Conservation (phyloP, 2,797 vertebrate genomes). For the Syngnathus acus region DNA sequence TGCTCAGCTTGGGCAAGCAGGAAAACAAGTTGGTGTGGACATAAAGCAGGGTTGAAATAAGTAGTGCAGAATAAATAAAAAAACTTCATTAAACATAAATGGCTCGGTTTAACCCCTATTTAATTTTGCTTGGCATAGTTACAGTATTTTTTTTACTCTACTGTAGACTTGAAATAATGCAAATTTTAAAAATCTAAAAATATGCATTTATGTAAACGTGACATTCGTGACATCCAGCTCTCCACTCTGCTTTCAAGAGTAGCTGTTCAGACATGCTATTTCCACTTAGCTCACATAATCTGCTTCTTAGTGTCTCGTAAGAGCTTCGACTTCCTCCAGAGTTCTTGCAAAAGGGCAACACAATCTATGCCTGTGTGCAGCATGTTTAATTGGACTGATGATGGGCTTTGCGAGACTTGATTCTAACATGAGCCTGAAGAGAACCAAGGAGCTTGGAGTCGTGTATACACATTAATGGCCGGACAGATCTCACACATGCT, state of each 20-base stretch:
- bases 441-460: conserved; percentile 4
- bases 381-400: conserved; percentile 19
- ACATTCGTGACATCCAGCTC: not conserved
- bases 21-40: no score
- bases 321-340: not conserved
- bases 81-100: no score
- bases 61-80: no score
- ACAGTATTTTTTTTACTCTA: no score
- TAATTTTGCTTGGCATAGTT: no score
- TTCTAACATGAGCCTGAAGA: conserved; percentile 8
- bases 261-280: conserved; percentile 3
- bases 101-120: no score
- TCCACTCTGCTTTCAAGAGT: not conserved
- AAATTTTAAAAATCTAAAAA: not conserved
- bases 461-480: not conserved
- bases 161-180: no score
- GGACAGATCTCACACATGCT: conserved; percentile 14
- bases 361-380: conserved; percentile 8
- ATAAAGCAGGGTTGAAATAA: no score
- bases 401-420: conserved; percentile 24
- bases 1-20: no score
- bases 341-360: conserved; percentile 2
- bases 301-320: not conserved
- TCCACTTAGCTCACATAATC: conserved; percentile 4
- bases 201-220: not conserved